Percentiles rank a stretch among this genome's conserved stretches.
Conservation (phyloP, 2,888 invertebrate species). For the Patella caerulea region DNA sequence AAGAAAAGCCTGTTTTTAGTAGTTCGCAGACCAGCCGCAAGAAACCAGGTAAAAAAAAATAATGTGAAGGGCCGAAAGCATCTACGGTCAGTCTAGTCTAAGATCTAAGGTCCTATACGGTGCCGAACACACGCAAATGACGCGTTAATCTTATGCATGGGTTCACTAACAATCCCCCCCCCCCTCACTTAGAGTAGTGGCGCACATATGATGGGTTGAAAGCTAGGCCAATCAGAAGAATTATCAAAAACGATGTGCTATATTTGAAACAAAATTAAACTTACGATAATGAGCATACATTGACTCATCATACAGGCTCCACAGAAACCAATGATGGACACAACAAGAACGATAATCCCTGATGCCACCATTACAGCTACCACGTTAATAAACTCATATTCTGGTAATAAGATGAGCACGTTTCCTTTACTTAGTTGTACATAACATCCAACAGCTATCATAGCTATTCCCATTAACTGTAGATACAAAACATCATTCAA, state of each 20-base stretch:
- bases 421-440: constrained; percentile 80
- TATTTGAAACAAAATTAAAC: constrained; percentile 12
- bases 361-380: constrained; percentile 82
- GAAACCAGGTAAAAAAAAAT: no score
- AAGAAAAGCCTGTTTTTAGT: no score
- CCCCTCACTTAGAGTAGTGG: no score
- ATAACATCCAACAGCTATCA: constrained; percentile 85
- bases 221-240: neutral
- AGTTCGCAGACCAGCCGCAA: no score
- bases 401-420: constrained; percentile 79
- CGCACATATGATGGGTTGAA: no score
- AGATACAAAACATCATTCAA: constrained; percentile 31
- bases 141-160: no score
- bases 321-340: constrained; percentile 87
- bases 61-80: no score
- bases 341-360: constrained; percentile 81
- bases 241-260: neutral
- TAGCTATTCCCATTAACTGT: constrained; percentile 82
- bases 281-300: constrained; percentile 83
- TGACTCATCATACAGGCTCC: constrained; percentile 86
- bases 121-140: no score
- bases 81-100: no score
- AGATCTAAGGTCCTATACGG: no score
- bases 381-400: constrained; percentile 80
- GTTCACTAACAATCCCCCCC: no score